Evolutionary conservation across 2,797 vertebrate genomes (phyloP).

Genomic region (Heliangelus exortis): DNA sequence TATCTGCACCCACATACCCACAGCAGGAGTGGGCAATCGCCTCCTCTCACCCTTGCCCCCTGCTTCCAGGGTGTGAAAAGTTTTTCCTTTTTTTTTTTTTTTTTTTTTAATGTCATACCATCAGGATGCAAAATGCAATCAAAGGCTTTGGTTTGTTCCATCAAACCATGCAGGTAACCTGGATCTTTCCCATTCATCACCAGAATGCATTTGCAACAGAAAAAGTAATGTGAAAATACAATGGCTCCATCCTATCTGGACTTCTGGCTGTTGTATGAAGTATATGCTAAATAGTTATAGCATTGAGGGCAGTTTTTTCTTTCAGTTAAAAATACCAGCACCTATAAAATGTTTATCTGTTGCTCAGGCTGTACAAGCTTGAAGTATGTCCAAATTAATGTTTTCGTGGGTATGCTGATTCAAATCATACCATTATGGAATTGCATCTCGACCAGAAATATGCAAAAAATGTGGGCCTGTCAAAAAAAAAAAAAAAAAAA

Average conservation of each 20-base stretch:
- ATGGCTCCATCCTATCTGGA: background rate
- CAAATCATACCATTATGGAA: background rate
- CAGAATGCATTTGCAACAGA: background rate
- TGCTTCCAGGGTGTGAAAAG: background rate
- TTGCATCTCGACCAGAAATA: background rate
- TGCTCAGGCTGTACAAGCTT: background rate
- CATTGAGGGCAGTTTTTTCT: background rate
- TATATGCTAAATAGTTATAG: background rate
- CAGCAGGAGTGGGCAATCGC: fast-evolving
- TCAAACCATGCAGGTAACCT: fast-evolving
- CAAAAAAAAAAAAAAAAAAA: background rate
- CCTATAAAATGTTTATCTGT: background rate
- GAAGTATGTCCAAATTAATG: background rate
- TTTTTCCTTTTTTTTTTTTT: background rate
- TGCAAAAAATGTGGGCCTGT: background rate
- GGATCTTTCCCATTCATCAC: background rate
- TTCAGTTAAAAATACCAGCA: background rate
- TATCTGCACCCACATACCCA: fast-evolving
- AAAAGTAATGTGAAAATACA: background rate
- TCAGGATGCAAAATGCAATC: background rate
- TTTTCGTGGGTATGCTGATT: background rate
- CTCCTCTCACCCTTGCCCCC: background rate
- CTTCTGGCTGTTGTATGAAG: background rate
- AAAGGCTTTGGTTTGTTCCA: background rate
- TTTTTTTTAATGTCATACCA: background rate